Base-by-base conservation (phyloP, 1,140 invertebrate species). In the Galendromus occidentalis region DNA sequence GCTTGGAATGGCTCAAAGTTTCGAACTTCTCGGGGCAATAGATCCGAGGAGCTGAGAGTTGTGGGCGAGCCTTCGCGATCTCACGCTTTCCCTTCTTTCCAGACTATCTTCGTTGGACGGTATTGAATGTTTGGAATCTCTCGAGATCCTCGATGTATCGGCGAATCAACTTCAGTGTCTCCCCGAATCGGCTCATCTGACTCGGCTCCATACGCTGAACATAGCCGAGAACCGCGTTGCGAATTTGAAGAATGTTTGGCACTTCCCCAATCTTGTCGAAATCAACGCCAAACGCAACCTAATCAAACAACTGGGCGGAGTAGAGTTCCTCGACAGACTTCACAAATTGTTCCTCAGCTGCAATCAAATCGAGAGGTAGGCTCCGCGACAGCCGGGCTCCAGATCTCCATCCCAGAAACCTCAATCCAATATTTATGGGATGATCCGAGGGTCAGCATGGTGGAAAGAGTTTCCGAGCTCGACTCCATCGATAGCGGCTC, bases 251-350 rank as follows among this genome's bases (percentile, higher is more conserved):
- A 59, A 59, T 25, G 51, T 59, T 2, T 59, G 51, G 51, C 51
- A 59, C 51, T 59, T 59, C 22, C 51, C 51, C 17, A 59, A 33
- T 25, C 22, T 59, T 17, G 51, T 59, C 51, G 51, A 59, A 9
- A 59, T 59, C 22, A 59, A 59, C 22, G 51, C 51, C 51, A 59
- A 59, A 9, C 51, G 51, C n/a, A 59, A 59, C 33, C 51, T 59
- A 17, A 59, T 59, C 22, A 59, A 59, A 59, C 51, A 59, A 22
- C 20, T 59, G 25, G 51, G 51, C 14, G 51, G 51, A 59, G 51
- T 59, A 17, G 51, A 59, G 51, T 59, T 59, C 51, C 51, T 59
- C 51, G 51, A 59, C 33, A 25, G 51, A 59, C 51, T 59, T 59
- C 51, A 59, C 33, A 59, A 59, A 59, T 33, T 59, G 4, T 59